These are phyloP conservation scores for Drosophila prolongata DNA, from an alignment of 2,888 invertebrate genomes.

Conservation along the genomic window DNA sequence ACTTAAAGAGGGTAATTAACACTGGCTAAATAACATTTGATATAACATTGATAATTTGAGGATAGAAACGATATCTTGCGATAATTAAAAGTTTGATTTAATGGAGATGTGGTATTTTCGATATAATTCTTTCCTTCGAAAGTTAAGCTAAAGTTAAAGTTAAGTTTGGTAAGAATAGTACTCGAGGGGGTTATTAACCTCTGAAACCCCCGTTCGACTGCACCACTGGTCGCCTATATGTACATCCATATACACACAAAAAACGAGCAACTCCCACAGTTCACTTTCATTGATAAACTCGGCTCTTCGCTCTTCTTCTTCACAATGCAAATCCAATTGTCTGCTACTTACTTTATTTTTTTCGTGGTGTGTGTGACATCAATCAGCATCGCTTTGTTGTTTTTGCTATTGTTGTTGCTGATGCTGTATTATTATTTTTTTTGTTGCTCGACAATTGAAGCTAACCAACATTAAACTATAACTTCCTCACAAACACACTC, in stretches of 20 bases:
- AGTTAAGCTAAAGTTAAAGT: too few relatives aligned
- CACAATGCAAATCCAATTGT: conserved; percentile 41
- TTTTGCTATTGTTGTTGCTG: conserved; percentile 18
- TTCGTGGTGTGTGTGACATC: conserved; percentile 50
- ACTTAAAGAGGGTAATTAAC: too few relatives aligned
- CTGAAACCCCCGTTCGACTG: background rate
- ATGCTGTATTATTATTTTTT: conserved; percentile 18
- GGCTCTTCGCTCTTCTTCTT: conserved; percentile 18
- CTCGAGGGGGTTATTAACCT: background rate
- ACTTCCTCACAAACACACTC: conserved; percentile 65
- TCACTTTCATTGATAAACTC: conserved; percentile 49
- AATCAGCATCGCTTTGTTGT: conserved; percentile 55
- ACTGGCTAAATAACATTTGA: too few relatives aligned
- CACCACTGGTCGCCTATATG: background rate
- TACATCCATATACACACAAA: background rate
- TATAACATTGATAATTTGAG: too few relatives aligned
- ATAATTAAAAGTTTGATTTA: too few relatives aligned
- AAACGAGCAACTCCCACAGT: conserved; percentile 30
- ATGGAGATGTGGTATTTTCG: background rate
- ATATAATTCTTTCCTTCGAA: too few relatives aligned
- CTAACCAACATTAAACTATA: conserved; percentile 77
- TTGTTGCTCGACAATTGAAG: conserved; percentile 65
- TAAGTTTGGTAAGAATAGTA: too few relatives aligned
- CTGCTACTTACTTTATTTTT: conserved; percentile 25
- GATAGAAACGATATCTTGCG: too few relatives aligned